Base-by-base conservation (phyloP, 2,113 vertebrate species). In the Murina feae region DNA sequence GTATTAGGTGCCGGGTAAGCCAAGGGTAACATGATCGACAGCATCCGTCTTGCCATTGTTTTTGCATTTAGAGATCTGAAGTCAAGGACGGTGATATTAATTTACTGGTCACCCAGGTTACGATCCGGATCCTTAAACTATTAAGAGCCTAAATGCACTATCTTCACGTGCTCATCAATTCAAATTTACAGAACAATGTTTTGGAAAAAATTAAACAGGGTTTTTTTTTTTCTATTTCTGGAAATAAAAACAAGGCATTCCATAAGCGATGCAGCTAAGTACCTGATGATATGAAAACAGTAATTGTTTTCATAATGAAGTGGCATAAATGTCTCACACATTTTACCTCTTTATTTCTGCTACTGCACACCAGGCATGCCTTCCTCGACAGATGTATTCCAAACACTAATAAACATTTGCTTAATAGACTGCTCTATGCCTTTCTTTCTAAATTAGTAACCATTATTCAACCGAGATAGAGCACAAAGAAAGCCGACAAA, bases 401-500 rank as follows among this genome's bases (percentile, higher is more conserved):
- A 32, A 74, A 85, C 55, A 66, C 78, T 65, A 90, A 79, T 42
- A 90, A 65, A 39, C 32, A 9, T 93, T 51, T 94, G 87, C 68
- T 69, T 94, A 75, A 91, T 42, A 83, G 2, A 28, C 65, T 58
- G 84, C 58, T 74, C 55, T 86, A 49, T 55, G 65, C 68, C 66
- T 92, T 93, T 72, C 84, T 92, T 91, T 86, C 68, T 37, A 95
- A 94, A 95, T 91, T 89, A 96, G 75, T 55, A 58, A 92, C 69
- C 88, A 78, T 85, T 53, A 92, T 75, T 93, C 60, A 66, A 80
- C 93, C 44, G 86, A 94, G 63, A 72, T 21, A 82, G n/a, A 74
- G 65, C 89, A 94, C 87, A 94, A 97, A 97, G 95, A 63, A 93
- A 90, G 86, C 74, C 3, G 49, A 88, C 78, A 89, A 42, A 93